Evolutionary conservation across 2,888 invertebrate species (phyloP), one percentile per base, ranked within the genome.

Genomic region (Drosophila atripex): DNA sequence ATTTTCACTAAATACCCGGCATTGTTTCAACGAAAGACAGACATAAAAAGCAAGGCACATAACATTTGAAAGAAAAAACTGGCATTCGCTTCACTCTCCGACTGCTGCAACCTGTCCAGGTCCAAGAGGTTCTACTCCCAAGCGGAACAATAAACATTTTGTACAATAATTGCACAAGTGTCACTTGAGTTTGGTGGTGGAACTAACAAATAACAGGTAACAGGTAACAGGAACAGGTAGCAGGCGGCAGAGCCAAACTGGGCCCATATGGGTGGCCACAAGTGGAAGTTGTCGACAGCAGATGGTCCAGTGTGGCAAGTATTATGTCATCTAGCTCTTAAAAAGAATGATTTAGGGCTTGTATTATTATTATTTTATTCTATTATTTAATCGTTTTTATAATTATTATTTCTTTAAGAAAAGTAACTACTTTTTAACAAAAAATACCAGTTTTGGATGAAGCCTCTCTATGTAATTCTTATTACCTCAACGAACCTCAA

Each of bases 121-220:
- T 25, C 32, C 32, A 12, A 61, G 64, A 38, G 46, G 51, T 45
- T 64, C 51, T 23, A 35, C 60, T n/a, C 12, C 21, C 23, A 45
- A 21, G 28, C 46, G 70, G 39, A 57, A 64, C 72, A 64, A 68
- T 64, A 52, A 65, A 54, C 71, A 69, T 61, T 70, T 63, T 64
- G 63, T 64, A 61, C 71, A 73, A 71, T 78, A 80, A 78, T 82
- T 86, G 70, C 83, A 86, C 80, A 86, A 80, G 86, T 83, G 86
- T 83, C 75, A 71, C 79, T 73, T 75, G 18, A 46, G 25, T 47
- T 61, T 38, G 71, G 50, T 30, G 69, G 54, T 60, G 50, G 50
- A 71, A 71, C 68, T 50, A 43, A 50, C 7, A 7, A 6, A 50
- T 25, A 7, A 6, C 25, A 25, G 25, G 25, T 25, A 70, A 71